Base-by-base conservation (phyloP, 2,113 vertebrate species). In the Austrofundulus limnaeus region DNA sequence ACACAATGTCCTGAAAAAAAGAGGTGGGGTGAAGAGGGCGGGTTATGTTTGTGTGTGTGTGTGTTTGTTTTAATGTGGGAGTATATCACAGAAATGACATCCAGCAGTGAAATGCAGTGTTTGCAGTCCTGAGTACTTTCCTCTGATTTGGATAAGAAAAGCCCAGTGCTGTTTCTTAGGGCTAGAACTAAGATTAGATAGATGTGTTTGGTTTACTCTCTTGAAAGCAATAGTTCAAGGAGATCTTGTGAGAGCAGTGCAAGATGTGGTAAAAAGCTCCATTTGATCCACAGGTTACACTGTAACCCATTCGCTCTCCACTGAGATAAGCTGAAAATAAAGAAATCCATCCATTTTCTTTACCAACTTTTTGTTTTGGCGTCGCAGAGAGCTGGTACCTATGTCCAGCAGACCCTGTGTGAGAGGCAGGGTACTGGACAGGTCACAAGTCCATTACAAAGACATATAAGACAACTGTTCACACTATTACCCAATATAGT, bases 241-340 rank as follows among this genome's bases (percentile, higher is more conserved):
- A 71, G 82, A 81, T 87, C 73, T 83, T 59, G 37, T 39, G 1
- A 17, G 31, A 64, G 75, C 60, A 63, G 73, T 23, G 24, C 57
- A 48, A 43, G 24, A 64, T 52, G 66, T 79, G 53, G 59, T 77
- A 75, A 80, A 75, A 87, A 85, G 71, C 75, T 66, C 52, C 2
- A 39, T 58, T 56, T 81, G 87, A 87, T 82, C 78, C 67, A 19
- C 42, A 87, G 83, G 87, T 88, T 87, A 87, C 72, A 66, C 50
- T 15, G 6, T 50, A 75, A 59, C 52, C 57, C 57, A 61, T 65
- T 75, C 15, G 45, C 64, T 72, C 61, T 66, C 54, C 15, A 3
- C 58, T 2, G 15, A 72, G 79, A 85, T 87, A 78, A 77, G 28
- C 60, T 65, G 58, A 21, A 61, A 66, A 28, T 28, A 28, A 28